Conservation (phyloP, 2,888 invertebrate species). For the Imbricaverruca yamaguchii region DNA sequence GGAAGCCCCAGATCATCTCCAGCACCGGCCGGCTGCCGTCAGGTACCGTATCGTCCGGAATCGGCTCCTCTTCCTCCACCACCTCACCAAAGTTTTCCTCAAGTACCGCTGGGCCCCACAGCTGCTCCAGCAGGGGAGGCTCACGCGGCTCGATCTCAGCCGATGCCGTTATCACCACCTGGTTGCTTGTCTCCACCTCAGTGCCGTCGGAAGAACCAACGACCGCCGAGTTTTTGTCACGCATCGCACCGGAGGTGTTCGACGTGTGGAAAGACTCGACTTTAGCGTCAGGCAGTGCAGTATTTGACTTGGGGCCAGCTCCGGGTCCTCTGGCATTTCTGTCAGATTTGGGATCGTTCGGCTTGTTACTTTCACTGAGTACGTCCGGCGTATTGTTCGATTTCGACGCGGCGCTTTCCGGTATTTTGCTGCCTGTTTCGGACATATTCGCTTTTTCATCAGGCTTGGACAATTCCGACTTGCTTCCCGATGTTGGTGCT, state of each 20-base stretch:
- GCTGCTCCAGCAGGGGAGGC: neutral
- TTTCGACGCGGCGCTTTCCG: too few species aligned
- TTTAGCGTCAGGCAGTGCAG: neutral
- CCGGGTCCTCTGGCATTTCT: neutral
- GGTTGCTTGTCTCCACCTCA: too few species aligned
- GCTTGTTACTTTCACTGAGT: too few species aligned
- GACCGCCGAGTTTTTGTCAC: too few species aligned
- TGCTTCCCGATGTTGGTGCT: too few species aligned
- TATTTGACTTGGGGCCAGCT: neutral
- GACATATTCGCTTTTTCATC: too few species aligned
- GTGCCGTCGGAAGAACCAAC: too few species aligned
- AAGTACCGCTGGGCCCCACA: neutral
- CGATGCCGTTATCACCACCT: too few species aligned
- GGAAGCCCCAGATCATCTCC: constrained; percentile 10
- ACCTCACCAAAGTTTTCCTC: neutral
- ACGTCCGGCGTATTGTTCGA: too few species aligned
- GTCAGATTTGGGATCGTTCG: too few species aligned
- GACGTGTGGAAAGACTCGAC: neutral
- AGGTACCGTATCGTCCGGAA: neutral
- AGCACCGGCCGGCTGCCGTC: constrained; percentile 3
- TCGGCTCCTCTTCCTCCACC: neutral
- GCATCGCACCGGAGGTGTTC: neutral
- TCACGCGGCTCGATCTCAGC: neutral
- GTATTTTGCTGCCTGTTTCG: too few species aligned
- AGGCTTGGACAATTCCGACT: too few species aligned